phyloP scores from a whole-genome alignment of 1,140 invertebrate species.

The Lethrus apterus region DNA sequence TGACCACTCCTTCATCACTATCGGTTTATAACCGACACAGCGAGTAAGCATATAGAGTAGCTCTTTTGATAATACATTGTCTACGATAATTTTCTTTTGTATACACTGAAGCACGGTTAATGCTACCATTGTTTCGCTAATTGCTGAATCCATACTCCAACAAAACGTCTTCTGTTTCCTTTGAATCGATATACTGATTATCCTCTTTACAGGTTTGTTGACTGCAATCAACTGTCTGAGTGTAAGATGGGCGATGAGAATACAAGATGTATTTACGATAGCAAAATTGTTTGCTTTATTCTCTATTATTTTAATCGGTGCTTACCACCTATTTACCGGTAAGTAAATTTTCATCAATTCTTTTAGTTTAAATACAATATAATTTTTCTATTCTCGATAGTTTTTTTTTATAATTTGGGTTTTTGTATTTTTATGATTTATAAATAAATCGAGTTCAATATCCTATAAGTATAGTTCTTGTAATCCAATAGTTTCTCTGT shows the following conservation, averaged over 20 bases:
- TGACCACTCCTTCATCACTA: too few relatives aligned
- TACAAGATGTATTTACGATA: constrained; percentile 84
- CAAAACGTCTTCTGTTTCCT: neutral
- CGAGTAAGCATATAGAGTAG: too few relatives aligned
- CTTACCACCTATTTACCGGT: constrained; percentile 67
- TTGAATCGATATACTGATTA: neutral
- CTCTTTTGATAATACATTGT: too few relatives aligned
- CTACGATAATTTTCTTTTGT: too few relatives aligned
- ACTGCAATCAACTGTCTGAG: constrained; percentile 84
- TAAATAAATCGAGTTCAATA: too few relatives aligned
- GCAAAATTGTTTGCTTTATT: constrained; percentile 80
- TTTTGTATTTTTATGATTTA: too few relatives aligned
- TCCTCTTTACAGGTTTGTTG: constrained; percentile 59
- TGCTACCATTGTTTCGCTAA: too few relatives aligned
- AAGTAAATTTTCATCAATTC: constrained; percentile 23
- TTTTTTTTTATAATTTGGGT: neutral
- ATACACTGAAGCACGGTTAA: too few relatives aligned
- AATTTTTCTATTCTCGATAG: neutral
- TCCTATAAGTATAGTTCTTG: too few relatives aligned
- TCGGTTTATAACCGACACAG: too few relatives aligned
- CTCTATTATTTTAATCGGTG: constrained; percentile 74
- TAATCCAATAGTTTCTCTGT: too few relatives aligned
- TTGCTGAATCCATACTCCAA: neutral
- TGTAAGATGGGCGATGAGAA: constrained; percentile 81
- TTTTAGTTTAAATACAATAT: neutral